Base-by-base conservation (phyloP, 1,140 invertebrate species). In the Eumaeus atala region DNA sequence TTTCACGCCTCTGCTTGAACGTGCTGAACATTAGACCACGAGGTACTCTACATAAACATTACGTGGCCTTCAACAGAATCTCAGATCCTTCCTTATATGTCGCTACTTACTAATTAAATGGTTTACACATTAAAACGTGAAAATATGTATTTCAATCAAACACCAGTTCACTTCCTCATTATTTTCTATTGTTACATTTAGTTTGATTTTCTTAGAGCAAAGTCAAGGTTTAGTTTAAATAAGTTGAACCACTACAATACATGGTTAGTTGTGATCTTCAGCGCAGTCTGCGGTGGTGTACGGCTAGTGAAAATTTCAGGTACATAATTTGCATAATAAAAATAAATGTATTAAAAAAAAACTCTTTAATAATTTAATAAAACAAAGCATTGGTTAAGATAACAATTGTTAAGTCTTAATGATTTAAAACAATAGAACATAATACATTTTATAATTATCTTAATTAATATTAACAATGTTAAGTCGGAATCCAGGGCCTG, bases 141-240 rank as follows among this genome's bases (percentile, higher is more conserved):
- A 9, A 16, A 16, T 44, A 44, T 10, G 9, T 10, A 44, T 44
- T 34, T 52, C 9, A 49, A 49, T 48, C 14, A 58, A 48, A 51
- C 17, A 18, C 21, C 21, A 28, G 6, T 3, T 28, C 21, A 35
- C 36, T 34, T 44, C 33, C 54, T 48, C 16, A 44, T 44, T 44
- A 44, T 44, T 44, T 44, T 44, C 40, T 44, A 44, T 44, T 44
- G 40, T 44, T 16, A 3, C 40, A 16, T 9, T 9, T 6, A 12
- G 12, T 44, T 14, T 14, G 1, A 44, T 44, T 44, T 44, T 44
- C 14, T 16, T 44, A 14, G 40, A 16, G 21, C 21, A 28, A 28
- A 44, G 14, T 44, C 40, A 44, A 44, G 40, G 40, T 16, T 1
- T 1, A 9, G 12, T 14, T 18, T 44, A 44, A 44, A 44, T 44